Evolutionary conservation across 2,113 vertebrate species (phyloP).

Genomic region (Pampusana beccarii): DNA sequence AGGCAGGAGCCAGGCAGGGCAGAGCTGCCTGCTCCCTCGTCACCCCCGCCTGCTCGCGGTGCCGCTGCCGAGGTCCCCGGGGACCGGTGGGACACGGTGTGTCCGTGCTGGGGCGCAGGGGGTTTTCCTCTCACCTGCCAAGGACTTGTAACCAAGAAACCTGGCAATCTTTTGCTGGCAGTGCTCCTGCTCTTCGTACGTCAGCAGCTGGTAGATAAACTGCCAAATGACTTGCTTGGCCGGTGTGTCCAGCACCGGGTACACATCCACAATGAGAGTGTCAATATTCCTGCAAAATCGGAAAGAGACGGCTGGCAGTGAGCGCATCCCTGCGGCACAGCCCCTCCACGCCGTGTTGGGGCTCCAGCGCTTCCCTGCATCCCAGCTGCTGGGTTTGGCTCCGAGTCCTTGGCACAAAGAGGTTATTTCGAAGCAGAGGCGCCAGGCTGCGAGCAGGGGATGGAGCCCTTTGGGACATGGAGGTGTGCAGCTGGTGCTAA

Average conservation of each 20-base stretch:
- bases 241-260: conserved; percentile 94
- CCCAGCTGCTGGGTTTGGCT: background rate
- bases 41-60: background rate
- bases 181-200: conserved; percentile 95
- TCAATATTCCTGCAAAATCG: conserved; percentile 87
- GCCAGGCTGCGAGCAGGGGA: background rate
- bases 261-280: conserved; percentile 94
- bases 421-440: accelerated
- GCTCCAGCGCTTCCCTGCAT: background rate
- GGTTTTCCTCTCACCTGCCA: conserved; percentile 72
- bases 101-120: accelerated
- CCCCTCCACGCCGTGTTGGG: accelerated
- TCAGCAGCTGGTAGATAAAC: conserved; percentile 97
- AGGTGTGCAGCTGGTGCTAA: background rate
- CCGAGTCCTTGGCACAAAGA: accelerated
- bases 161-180: conserved; percentile 96
- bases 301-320: background rate
- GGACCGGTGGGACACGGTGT: accelerated
- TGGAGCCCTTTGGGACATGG: background rate
- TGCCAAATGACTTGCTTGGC: conserved; percentile 99
- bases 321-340: accelerated
- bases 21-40: no score
- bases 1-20: no score
- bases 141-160: conserved; percentile 91
- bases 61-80: accelerated